Conservation (phyloP, 2,113 vertebrate genomes). For the Cyanoderma ruficeps region DNA sequence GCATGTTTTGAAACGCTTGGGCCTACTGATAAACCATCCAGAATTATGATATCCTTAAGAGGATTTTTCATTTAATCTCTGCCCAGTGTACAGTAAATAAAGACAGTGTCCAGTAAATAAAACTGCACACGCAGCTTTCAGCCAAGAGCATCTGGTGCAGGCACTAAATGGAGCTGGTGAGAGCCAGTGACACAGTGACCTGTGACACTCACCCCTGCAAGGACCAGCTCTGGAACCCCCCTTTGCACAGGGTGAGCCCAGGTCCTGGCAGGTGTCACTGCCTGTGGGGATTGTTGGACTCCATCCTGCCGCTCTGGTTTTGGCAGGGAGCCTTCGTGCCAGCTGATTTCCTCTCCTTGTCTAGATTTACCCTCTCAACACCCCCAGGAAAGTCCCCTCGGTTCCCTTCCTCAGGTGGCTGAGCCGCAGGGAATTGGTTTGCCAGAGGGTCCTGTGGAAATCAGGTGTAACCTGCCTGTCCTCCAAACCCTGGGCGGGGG, state of each 20-base stretch:
- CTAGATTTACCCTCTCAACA: fast-evolving
- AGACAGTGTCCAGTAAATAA: not conserved
- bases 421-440: not conserved
- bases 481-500: no score
- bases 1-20: not conserved
- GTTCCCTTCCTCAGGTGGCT: not conserved
- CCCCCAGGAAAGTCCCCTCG: not conserved
- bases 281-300: not conserved
- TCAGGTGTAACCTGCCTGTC: not conserved
- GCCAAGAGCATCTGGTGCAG: not conserved
- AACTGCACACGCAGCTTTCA: not conserved
- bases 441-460: not conserved
- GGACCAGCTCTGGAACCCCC: not conserved
- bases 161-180: not conserved
- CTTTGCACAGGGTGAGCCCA: not conserved
- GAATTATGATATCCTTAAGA: not conserved
- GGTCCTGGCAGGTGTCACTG: fast-evolving
- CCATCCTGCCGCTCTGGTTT: fast-evolving
- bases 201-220: not conserved
- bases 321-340: not conserved
- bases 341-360: not conserved
- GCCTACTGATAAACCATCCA: not conserved
- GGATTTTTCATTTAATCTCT: slow-evolving; percentile 23
- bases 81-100: not conserved
- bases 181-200: not conserved